Base-by-base conservation (phyloP, 2,888 invertebrate genomes). In the Gnatocerus cornutus region DNA sequence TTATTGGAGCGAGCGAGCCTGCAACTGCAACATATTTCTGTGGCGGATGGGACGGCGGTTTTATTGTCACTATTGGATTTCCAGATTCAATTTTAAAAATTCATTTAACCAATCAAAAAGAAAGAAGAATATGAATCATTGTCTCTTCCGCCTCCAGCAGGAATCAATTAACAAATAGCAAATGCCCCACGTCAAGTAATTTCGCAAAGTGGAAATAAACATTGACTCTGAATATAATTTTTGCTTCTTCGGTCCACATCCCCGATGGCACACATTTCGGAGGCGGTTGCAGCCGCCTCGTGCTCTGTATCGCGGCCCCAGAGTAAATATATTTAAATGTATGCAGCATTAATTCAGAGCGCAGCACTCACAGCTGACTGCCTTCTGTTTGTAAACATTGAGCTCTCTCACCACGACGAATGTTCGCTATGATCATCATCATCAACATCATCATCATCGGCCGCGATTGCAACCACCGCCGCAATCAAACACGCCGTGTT, bases 291-390 rank as follows among this genome's bases (percentile, higher is more conserved):
- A 52, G 37, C 21, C 62, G 39, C 52, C 62, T 21, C 13, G 37
- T 39, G 21, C 48, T 46, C 62, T 68, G 55, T 68, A 68, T 68
- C 68, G 68, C 68, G 56, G 58, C 33, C 69, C 71, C 67, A 71
- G 74, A 76, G 82, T 80, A 85, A 85, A 85, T 85, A 82, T 85
- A 85, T 85, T 85, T 84, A 85, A 85, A 85, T 85, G 83, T 85
- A 85, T 85, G 85, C 85, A 80, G 82, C 84, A 85, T 85, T 84
- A 85, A 85, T 85, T 85, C 84, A 84, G 82, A 79, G 79, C 84
- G 84, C 83, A 83, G 80, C 83, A 83, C 84, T 84, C 84, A 85
- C 85, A 85, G 85, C 85, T 85, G 85, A 85, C 85, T 85, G 84
- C 81, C 79, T 81, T 82, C 84, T 85, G 85, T 85, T 85, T 84